phyloP scores from a whole-genome alignment of 2,113 vertebrate species.

The Petroica traversi region DNA sequence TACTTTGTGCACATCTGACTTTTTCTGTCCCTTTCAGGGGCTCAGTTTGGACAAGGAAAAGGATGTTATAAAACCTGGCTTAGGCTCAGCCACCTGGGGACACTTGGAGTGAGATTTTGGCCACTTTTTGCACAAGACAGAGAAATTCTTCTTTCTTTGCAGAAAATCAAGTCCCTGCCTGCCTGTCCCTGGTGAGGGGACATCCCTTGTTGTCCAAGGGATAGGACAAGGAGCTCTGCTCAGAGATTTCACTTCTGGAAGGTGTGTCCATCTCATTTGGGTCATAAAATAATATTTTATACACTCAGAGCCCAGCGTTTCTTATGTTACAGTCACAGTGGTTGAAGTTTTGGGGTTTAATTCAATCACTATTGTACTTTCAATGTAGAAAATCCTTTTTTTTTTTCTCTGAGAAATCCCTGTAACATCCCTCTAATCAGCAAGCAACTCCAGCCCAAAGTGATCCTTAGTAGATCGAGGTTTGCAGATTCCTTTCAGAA shows the following conservation, averaged over 20 bases:
- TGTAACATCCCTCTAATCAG: background rate
- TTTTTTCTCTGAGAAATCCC: background rate
- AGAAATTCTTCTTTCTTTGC: background rate
- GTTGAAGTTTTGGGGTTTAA: background rate
- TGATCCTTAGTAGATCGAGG: background rate
- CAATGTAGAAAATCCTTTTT: background rate
- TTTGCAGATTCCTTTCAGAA: background rate
- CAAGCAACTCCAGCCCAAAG: background rate
- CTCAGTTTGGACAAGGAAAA: background rate
- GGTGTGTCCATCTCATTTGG: rapidly evolving
- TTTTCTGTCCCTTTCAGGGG: background rate
- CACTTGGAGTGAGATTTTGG: background rate
- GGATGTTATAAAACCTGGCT: background rate
- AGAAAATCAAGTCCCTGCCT: background rate
- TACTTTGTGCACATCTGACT: background rate
- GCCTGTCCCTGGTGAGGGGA: background rate
- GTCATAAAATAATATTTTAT: background rate
- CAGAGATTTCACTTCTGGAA: background rate
- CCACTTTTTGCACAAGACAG: background rate
- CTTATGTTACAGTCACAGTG: too few species aligned
- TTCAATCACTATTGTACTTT: background rate
- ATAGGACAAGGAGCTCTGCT: background rate
- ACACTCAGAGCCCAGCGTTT: background rate
- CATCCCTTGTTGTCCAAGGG: background rate
- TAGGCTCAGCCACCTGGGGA: background rate